These are phyloP conservation scores for Solea solea DNA, from an alignment of 2,113 vertebrate genomes.

Conservation along the genomic window DNA sequence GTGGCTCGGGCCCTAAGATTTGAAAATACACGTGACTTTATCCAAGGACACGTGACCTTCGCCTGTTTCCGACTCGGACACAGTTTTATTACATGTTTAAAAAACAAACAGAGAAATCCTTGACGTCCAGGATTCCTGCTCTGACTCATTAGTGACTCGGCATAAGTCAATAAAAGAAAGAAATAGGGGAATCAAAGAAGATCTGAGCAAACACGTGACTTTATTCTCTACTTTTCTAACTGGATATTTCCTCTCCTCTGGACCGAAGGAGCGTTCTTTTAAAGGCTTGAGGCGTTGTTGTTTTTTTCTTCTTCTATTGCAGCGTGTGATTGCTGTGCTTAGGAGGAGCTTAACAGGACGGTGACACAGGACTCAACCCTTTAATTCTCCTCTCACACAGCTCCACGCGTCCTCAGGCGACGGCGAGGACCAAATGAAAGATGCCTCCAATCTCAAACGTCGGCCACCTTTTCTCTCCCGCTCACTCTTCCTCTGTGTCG, in stretches of 20 bases:
- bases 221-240: constrained; percentile 20
- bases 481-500: neutral
- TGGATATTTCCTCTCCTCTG: too few species aligned
- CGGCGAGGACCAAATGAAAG: constrained; percentile 17
- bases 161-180: constrained; percentile 33
- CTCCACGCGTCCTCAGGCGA: constrained; percentile 41
- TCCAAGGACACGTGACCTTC: too few species aligned
- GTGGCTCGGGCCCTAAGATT: too few species aligned
- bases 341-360: constrained; percentile 53
- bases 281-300: too few species aligned
- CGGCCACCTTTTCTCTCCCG: neutral
- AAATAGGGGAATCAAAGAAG: constrained; percentile 6
- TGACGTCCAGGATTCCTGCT: constrained; percentile 43
- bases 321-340: neutral
- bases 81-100: too few species aligned
- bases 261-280: too few species aligned
- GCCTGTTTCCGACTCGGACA: too few species aligned
- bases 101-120: constrained; percentile 43
- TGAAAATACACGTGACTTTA: too few species aligned
- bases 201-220: constrained; percentile 26
- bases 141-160: constrained; percentile 41
- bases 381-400: constrained; percentile 51
- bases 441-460: constrained; percentile 1
- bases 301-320: too few species aligned
- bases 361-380: constrained; percentile 73